These are phyloP conservation scores for Gambusia yucatana DNA, from an alignment of 2,797 vertebrate genomes.

Conservation along the genomic window DNA sequence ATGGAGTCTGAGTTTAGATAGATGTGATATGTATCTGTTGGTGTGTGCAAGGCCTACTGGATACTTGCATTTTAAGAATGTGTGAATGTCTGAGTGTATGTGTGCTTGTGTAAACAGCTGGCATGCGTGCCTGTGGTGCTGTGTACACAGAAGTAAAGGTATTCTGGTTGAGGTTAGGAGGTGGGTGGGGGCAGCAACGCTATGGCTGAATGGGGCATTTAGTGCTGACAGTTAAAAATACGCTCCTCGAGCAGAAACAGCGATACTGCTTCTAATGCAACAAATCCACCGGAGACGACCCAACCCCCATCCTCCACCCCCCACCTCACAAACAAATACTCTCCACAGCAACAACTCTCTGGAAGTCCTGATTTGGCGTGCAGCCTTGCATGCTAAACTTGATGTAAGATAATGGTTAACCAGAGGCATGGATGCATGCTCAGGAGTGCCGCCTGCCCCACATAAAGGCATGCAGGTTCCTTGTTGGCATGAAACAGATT, in stretches of 20 bases:
- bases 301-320: too few species aligned
- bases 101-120: constrained; percentile 74
- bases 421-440: constrained; percentile 73
- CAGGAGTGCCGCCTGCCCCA: constrained; percentile 68
- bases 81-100: constrained; percentile 51
- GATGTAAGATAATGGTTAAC: constrained; percentile 83
- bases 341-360: constrained; percentile 60
- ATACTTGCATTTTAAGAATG: constrained; percentile 50
- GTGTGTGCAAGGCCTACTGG: constrained; percentile 33
- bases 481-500: constrained; percentile 47
- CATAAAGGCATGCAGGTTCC: constrained; percentile 73
- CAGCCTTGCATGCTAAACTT: constrained; percentile 68
- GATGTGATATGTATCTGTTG: constrained; percentile 56
- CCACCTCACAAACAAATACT: constrained; percentile 7
- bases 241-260: constrained; percentile 44
- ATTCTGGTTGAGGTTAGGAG: constrained; percentile 79
- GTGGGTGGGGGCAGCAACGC: constrained; percentile 66
- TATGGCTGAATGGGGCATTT: constrained; percentile 81
- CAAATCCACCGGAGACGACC: constrained; percentile 33
- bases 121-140: constrained; percentile 72
- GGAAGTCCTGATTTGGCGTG: constrained; percentile 70
- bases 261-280: constrained; percentile 49
- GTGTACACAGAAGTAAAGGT: constrained; percentile 77
- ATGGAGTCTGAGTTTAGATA: constrained; percentile 58
- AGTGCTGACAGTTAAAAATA: constrained; percentile 83